Base-by-base conservation (phyloP, 2,113 vertebrate genomes). In the Siniperca chuatsi region DNA sequence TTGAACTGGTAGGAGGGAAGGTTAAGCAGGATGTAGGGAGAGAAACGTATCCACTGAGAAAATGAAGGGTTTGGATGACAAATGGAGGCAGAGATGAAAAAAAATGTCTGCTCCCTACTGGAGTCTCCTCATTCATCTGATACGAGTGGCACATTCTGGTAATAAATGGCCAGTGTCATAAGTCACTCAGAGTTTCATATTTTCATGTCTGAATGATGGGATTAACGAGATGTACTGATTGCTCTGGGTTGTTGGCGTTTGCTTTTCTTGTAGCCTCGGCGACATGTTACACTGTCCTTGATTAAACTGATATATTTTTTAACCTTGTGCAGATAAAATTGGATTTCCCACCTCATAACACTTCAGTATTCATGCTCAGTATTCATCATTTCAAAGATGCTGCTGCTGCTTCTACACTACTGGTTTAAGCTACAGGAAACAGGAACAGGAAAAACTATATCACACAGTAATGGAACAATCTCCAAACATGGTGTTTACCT, bases 121-220 rank as follows among this genome's bases (percentile, higher is more conserved):
- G 77, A 88, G 87, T 89, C 83, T 90, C 82, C 67, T 87, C 79
- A 82, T 92, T 88, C 84, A 93, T 94, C 92, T 93, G 93, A 95
- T 94, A 92, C 89, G 89, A 85, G 78, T 33, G 29, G 68, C 90
- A 89, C 81, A 89, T 76, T 72, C 75, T 83, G 73, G 68, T 91
- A 90, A 93, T 92, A 89, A 93, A 92, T 90, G 87, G 61, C 75
- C 35, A 0, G 21, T 85, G 89, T 89, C 89, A 84, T 12, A 88
- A 88, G 82, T 85, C 87, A 73, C 74, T 79, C 62, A 2, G 48
- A 75, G 57, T 79, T 91, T 90, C 84, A 88, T 86, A 84, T 91
- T 85, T 89, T 85, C 78, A 69, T 52, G 81, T 89, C 79, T 81
- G 84, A 88, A 86, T 86, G 82, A 91, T 75, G 58, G 42, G 69